A percentile compares a stretch with the other conserved stretches of the same genome.
Conservation (phyloP, 2,797 vertebrate genomes). For the Protonibea diacanthus region DNA sequence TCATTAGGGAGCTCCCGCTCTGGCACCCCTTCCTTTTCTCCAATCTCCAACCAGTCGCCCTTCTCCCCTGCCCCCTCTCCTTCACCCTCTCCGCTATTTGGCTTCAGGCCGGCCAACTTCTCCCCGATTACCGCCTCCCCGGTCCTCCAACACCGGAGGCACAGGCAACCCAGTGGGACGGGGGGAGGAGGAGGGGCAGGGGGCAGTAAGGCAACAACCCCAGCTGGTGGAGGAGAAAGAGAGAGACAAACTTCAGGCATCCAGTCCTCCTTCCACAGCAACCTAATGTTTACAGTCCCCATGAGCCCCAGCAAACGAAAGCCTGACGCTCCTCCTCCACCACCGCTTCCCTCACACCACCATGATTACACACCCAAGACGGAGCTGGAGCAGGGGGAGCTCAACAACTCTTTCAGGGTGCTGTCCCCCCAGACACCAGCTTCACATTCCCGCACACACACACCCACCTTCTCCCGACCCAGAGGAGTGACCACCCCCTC, state of each 20-base stretch:
- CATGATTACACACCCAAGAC: conserved; percentile 89
- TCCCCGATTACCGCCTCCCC: conserved; percentile 92
- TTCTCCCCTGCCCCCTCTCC: conserved; percentile 93
- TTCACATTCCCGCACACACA: conserved; percentile 78
- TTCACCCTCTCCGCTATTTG: conserved; percentile 92
- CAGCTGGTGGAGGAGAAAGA: conserved; percentile 85
- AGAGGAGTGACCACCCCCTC: conserved; percentile 76
- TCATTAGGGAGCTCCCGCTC: conserved; percentile 94
- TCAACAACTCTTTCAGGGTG: conserved; percentile 86
- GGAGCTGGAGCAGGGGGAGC: conserved; percentile 79
- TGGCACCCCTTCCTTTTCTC: conserved; percentile 92
- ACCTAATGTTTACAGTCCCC: conserved; percentile 92
- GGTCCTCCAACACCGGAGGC: conserved; percentile 87
- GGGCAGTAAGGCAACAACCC: conserved; percentile 80
- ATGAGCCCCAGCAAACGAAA: conserved; percentile 93
- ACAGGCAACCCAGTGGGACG: conserved; percentile 90
- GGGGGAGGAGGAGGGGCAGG: conserved; percentile 78
- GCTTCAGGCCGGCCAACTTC: conserved; percentile 93
- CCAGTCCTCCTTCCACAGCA: conserved; percentile 89
- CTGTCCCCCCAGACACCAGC: conserved; percentile 86
- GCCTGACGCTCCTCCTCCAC: conserved; percentile 85
- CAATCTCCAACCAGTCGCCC: conserved; percentile 93
- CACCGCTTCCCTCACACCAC: conserved; percentile 83
- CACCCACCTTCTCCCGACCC: conserved; percentile 80
- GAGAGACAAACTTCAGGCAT: conserved; percentile 88